Evolutionary conservation across 2,797 vertebrate genomes (phyloP), one percentile per base, ranked within the genome.

Genomic region (Cyprinodon diabolis): DNA sequence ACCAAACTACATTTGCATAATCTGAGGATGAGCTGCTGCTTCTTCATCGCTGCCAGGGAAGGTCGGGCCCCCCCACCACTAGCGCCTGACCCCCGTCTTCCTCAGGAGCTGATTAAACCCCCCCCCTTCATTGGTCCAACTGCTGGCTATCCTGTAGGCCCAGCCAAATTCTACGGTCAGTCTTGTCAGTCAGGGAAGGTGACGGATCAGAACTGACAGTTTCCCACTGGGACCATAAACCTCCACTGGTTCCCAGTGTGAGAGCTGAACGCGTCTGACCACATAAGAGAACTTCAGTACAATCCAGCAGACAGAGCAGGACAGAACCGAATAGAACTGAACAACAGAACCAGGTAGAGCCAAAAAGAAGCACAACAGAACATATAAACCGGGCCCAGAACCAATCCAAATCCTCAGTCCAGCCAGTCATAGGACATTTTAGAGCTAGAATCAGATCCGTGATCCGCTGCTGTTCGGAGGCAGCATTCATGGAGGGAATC

Each of bases 1-100:
- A 93, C 95, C 88, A 91, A 80, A 81, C 51, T 79, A 90, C 72
- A 97, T 99, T 97, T 97, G 92, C 96, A 98, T 99, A 98, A 98
- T 97, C 75, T 94, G 88, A 92, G 79, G 81, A 94, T 94, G 96
- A 95, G 84, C 94, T 96, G 95, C 94, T 92, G 95, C 95, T 62
- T 82, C 79, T 74, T 80, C 66, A 71, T 78, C 0, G 51, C 82
- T 81, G 78, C 84, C 69, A 77, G 86, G 75, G 80, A 89, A 88
- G 91, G 90, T 92, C 86, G 90, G 17, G 56, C 13, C 56, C 65
- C 25, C 30, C 47, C 13, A 30, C 52, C 3, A n/a, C 35, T 23
- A 17, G 21, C 11, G 1, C n/a, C 7, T 19, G 23, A 35, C 14
- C 6, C 19, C 6, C 7, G 0, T 30, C 71, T 54, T 77, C 78